These are phyloP conservation scores for Helicolenus hilgendorfi DNA, from an alignment of 2,797 vertebrate species.

Conservation along the genomic window DNA sequence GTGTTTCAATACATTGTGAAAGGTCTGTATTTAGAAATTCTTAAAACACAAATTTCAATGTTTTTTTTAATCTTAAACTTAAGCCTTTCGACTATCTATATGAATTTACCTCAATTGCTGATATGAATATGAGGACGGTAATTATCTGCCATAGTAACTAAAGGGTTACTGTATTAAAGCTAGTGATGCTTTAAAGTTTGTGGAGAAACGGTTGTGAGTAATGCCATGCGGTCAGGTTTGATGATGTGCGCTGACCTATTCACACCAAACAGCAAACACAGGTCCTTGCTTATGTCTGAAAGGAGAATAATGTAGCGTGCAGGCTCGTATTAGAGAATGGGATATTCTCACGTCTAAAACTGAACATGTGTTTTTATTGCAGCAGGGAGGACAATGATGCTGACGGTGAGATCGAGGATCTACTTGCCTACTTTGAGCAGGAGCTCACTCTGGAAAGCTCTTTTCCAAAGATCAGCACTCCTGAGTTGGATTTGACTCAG, in stretches of 20 bases:
- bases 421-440: slow-evolving; percentile 95
- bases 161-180: neutral
- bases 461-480: slow-evolving; percentile 94
- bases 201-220: neutral
- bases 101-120: too few relatives aligned
- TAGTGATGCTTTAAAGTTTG: neutral
- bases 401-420: slow-evolving; percentile 94
- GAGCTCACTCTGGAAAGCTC: slow-evolving; percentile 94
- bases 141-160: neutral
- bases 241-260: neutral
- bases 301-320: neutral
- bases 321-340: neutral
- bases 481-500: slow-evolving; percentile 92
- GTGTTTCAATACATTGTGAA: neutral
- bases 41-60: neutral
- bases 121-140: neutral
- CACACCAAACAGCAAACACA: neutral
- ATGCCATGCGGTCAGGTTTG: neutral
- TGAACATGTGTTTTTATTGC: neutral
- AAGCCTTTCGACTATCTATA: too few relatives aligned
- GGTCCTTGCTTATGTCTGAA: neutral
- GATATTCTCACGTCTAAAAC: neutral
- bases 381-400: slow-evolving; percentile 92
- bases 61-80: too few relatives aligned
- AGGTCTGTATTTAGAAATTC: neutral